A percentile compares a stretch with the other conserved stretches of the same genome.
These are phyloP conservation scores for silkworm (Bombyx mori) DNA, from an alignment of 1,140 invertebrate species.

Conservation along the genomic window DNA sequence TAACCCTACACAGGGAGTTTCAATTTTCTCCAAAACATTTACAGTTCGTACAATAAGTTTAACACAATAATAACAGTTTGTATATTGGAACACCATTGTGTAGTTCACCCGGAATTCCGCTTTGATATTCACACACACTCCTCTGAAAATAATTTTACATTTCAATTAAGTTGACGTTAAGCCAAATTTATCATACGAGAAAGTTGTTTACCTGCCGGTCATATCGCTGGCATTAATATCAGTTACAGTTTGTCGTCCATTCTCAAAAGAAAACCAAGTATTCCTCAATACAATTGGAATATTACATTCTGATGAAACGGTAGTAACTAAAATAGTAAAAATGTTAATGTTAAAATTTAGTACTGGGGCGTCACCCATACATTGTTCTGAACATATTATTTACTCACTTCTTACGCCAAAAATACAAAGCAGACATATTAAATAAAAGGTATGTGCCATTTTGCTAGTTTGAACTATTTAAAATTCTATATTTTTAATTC, in stretches of 20 bases:
- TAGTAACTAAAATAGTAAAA: slow-evolving; percentile 2
- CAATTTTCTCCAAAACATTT: slow-evolving; percentile 92
- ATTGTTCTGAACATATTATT: too few relatives aligned
- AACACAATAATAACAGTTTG: slow-evolving; percentile 87
- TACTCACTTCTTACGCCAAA: too few relatives aligned
- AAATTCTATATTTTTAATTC: too few relatives aligned
- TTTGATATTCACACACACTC: slow-evolving; percentile 79
- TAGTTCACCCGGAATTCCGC: slow-evolving; percentile 86
- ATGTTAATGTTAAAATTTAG: neutral
- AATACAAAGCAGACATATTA: too few relatives aligned
- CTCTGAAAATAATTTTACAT: slow-evolving; percentile 55
- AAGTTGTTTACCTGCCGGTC: slow-evolving; percentile 67
- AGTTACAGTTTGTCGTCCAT: slow-evolving; percentile 85
- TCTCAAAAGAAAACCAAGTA: slow-evolving; percentile 93
- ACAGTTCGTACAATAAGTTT: slow-evolving; percentile 88
- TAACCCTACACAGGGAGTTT: slow-evolving; percentile 86
- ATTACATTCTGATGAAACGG: slow-evolving; percentile 62
- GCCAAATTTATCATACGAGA: neutral
- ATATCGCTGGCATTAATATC: slow-evolving; percentile 85
- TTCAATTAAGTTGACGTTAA: neutral
- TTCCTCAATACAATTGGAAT: slow-evolving; percentile 86
- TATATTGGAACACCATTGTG: slow-evolving; percentile 84
- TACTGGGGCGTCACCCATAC: too few relatives aligned
- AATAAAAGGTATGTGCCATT: too few relatives aligned
- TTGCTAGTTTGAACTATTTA: too few relatives aligned